Conservation (phyloP, 2,113 vertebrate genomes). For the Petrocephalus microphthalmus region DNA sequence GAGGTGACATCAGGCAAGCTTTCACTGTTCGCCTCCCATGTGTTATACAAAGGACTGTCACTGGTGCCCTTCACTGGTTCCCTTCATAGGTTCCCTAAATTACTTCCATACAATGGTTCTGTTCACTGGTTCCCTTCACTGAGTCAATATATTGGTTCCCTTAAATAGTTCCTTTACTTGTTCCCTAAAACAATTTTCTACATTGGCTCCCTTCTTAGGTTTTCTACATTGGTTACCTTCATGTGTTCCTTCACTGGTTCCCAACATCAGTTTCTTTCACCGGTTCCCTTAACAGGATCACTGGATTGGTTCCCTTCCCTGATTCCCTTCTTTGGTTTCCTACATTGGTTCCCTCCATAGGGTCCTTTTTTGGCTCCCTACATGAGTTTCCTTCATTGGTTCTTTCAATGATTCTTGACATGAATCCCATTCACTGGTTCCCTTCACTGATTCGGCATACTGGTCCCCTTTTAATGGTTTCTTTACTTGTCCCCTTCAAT, state of each 20-base stretch:
- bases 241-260: neutral
- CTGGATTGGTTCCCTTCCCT: neutral
- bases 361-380: neutral
- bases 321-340: neutral
- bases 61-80: neutral
- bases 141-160: neutral
- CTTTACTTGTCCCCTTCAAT: neutral
- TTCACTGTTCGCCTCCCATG: neutral
- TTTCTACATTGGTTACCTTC: neutral
- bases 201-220: neutral
- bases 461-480: no score
- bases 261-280: no score
- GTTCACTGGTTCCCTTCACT: neutral
- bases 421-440: no score
- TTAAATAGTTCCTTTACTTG: neutral
- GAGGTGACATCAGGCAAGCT: neutral
- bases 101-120: neutral
- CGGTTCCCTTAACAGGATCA: no score
- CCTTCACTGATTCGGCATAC: no score
- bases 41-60: neutral
- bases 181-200: neutral
- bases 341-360: neutral
- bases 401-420: neutral
- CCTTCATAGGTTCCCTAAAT: neutral
- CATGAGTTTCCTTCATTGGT: neutral